Conservation (phyloP, 1,140 invertebrate species). For the Lepidostoma basale region DNA sequence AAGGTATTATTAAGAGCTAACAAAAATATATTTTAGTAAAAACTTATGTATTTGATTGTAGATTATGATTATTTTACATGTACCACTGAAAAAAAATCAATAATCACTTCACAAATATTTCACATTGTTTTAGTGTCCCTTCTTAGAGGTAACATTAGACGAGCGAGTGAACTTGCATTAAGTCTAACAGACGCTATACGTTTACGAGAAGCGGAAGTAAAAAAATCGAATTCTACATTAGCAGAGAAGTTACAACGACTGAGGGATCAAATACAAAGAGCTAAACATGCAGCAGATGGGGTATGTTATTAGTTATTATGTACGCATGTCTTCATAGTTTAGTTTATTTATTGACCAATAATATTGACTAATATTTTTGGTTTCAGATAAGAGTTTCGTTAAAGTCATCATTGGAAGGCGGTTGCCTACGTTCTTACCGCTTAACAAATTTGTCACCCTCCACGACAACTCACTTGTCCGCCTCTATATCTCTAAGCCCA, state of each 20-base stretch:
- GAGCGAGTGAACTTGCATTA: conserved; percentile 60
- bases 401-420: conserved; percentile 64
- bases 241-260: conserved; percentile 69
- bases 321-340: too few species aligned
- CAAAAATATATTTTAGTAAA: conserved; percentile 28
- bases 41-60: conserved; percentile 14
- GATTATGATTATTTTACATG: too few species aligned
- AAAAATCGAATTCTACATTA: conserved; percentile 66
- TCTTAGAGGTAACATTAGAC: conserved; percentile 64
- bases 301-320: conserved; percentile 56
- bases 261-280: conserved; percentile 75
- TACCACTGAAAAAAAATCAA: too few species aligned
- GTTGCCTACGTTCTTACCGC: conserved; percentile 78
- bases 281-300: conserved; percentile 79
- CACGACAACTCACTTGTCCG: conserved; percentile 71
- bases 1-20: too few species aligned
- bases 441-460: conserved; percentile 67
- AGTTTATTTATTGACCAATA: too few species aligned
- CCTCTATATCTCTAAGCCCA: conserved; percentile 69
- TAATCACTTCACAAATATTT: too few species aligned
- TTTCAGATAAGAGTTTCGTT: conserved; percentile 81
- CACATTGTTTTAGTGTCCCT: conserved; percentile 61
- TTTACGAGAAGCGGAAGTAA: conserved; percentile 64
- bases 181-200: conserved; percentile 60
- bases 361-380: neutral